Evolutionary conservation across 53 echinoderm and acorn worm species (phyloP).

Genomic region (Mesocentrotus franciscanus): DNA sequence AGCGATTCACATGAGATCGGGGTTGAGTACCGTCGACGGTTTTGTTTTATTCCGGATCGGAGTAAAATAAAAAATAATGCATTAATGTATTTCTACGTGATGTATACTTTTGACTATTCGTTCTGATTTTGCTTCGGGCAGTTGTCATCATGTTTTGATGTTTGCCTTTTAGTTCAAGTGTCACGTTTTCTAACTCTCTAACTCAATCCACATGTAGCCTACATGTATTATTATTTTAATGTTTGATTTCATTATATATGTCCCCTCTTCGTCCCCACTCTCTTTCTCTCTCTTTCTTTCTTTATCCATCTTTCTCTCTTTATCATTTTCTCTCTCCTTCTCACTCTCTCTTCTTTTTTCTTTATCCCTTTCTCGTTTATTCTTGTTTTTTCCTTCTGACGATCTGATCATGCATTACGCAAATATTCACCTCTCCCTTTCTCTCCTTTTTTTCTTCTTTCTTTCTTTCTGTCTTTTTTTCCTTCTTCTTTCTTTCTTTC

Average conservation of each 20-base stretch:
- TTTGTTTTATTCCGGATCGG: not conserved
- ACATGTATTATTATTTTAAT: not conserved
- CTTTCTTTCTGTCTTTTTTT: not conserved
- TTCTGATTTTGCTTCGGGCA: not conserved
- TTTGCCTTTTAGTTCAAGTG: not conserved
- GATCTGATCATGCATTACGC: too few relatives aligned
- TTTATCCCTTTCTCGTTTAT: not conserved
- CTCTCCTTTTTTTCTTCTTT: too few relatives aligned
- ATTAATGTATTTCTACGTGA: not conserved
- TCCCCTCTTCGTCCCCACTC: not conserved
- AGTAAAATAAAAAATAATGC: not conserved
- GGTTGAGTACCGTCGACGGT: not conserved
- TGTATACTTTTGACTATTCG: not conserved
- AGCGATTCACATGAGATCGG: not conserved
- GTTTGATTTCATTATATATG: not conserved
- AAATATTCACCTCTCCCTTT: too few relatives aligned
- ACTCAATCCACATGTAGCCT: not conserved
- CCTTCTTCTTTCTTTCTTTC: too few relatives aligned
- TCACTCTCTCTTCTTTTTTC: not conserved
- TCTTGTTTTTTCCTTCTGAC: not conserved
- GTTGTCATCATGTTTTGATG: not conserved
- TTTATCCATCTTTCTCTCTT: conserved; percentile 24
- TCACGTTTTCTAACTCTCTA: not conserved
- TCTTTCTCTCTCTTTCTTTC: not conserved
- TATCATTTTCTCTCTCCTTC: not conserved